A percentile compares a stretch with the other conserved stretches of the same genome.
phyloP scores from a whole-genome alignment of 2,797 vertebrate genomes.

The Brachyrhaphis roseni region DNA sequence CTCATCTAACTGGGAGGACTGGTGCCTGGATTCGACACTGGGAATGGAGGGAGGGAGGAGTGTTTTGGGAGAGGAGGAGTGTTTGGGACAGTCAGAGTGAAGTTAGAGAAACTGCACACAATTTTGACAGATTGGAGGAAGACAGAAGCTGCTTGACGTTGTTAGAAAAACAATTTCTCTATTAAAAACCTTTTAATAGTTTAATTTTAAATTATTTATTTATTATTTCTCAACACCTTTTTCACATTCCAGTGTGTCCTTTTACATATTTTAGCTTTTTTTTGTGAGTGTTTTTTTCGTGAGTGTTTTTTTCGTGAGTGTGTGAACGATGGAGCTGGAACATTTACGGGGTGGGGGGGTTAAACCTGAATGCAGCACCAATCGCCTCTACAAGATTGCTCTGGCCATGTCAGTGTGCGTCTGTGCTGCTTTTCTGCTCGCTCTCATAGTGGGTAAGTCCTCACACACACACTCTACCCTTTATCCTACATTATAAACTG shows the following conservation, averaged over 20 bases:
- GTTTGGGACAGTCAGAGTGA: slow-evolving; percentile 45
- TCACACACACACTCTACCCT: slow-evolving; percentile 34
- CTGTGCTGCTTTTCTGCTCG: slow-evolving; percentile 72
- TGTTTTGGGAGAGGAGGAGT: slow-evolving; percentile 48
- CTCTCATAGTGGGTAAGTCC: slow-evolving; percentile 82
- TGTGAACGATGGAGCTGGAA: slow-evolving; percentile 75
- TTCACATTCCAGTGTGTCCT: neutral
- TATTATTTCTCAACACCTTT: neutral
- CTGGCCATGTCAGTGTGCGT: slow-evolving; percentile 83
- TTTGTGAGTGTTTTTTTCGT: neutral
- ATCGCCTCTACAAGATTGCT: slow-evolving; percentile 81
- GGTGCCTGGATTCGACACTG: slow-evolving; percentile 34
- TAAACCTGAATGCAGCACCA: slow-evolving; percentile 67
- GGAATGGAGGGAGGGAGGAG: slow-evolving; percentile 54
- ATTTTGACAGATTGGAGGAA: slow-evolving; percentile 26
- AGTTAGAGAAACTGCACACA: slow-evolving; percentile 56
- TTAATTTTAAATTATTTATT: neutral
- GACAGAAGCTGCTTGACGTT: slow-evolving; percentile 26
- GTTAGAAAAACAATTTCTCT: neutral
- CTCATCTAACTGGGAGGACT: slow-evolving; percentile 33
- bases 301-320: neutral
- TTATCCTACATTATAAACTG: slow-evolving; percentile 60
- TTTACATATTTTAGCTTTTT: neutral
- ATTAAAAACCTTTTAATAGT: neutral
- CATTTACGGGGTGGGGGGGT: slow-evolving; percentile 64